phyloP scores from a whole-genome alignment of 1,140 invertebrate genomes.

The Apis cerana region DNA sequence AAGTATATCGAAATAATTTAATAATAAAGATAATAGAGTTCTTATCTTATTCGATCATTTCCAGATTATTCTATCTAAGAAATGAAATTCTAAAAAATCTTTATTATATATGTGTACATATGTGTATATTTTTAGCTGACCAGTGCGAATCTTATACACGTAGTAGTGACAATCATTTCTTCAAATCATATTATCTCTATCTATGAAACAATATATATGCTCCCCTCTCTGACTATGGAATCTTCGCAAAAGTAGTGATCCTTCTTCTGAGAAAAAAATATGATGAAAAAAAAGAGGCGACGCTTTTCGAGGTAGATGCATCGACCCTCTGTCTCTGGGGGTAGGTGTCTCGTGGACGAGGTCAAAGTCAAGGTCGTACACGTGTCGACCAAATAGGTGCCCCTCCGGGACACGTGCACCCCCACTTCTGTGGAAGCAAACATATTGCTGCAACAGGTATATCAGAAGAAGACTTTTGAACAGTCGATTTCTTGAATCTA shows the following conservation, averaged over 20 bases:
- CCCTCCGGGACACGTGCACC: neutral
- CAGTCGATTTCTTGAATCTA: neutral
- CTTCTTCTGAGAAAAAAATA: neutral
- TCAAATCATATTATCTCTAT: neutral
- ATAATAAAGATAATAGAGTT: no score
- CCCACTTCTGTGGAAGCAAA: conserved; percentile 18
- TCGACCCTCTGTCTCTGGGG: neutral
- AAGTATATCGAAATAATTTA: no score
- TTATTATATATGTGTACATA: neutral
- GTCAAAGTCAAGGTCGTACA: conserved; percentile 57
- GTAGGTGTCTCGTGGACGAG: neutral
- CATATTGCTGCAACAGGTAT: neutral
- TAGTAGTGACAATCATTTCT: no score
- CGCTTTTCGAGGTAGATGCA: conserved; percentile 6
- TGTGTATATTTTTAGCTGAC: no score
- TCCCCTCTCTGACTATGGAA: neutral
- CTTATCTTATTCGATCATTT: neutral
- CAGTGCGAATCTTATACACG: neutral
- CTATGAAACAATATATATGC: no score
- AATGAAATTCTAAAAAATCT: no score
- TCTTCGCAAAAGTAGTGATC: neutral
- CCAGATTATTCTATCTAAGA: neutral
- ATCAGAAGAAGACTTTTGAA: neutral
- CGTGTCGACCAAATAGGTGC: conserved; percentile 46
- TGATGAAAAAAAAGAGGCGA: neutral